Percentiles rank a stretch among this genome's conserved stretches.
phyloP scores from a whole-genome alignment of 2,113 vertebrate species.

The Chascanopsetta lugubris region DNA sequence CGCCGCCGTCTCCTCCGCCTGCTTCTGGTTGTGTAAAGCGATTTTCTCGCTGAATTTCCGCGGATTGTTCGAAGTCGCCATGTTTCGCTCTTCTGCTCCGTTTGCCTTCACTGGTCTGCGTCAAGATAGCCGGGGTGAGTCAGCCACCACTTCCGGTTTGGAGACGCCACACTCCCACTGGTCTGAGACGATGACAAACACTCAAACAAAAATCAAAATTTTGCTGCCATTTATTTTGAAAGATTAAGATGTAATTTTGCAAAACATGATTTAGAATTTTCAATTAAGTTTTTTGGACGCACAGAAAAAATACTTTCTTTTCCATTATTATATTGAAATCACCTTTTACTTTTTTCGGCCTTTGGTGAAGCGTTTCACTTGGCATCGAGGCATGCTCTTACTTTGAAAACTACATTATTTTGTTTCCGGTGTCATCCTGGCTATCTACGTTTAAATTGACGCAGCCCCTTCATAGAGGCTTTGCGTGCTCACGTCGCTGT shows the following conservation, averaged over 20 bases:
- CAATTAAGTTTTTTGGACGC: too few species aligned
- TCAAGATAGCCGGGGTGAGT: conserved; percentile 19
- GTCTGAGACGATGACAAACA: too few species aligned
- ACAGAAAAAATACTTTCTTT: too few species aligned
- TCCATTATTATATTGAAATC: too few species aligned
- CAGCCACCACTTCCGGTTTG: conserved; percentile 47
- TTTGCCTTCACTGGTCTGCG: conserved; percentile 52
- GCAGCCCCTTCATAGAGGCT: conserved; percentile 25
- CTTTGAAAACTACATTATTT: conserved; percentile 8
- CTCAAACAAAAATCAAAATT: too few species aligned
- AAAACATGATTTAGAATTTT: too few species aligned
- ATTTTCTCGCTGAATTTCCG: conserved; percentile 97
- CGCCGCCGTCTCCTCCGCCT: conserved; percentile 92
- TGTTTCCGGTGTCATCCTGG: conserved; percentile 3
- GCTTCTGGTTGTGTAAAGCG: conserved; percentile 91
- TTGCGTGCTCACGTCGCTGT: conserved; percentile 66
- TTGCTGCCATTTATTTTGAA: too few species aligned
- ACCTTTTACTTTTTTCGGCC: too few species aligned
- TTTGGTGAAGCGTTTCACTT: too few species aligned
- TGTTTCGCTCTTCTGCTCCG: conserved; percentile 84
- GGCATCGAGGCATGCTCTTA: conserved; percentile 3
- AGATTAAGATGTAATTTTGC: too few species aligned
- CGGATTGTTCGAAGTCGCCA: conserved; percentile 95
- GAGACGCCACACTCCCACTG: neutral
- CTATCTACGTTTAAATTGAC: conserved; percentile 5